phyloP scores from a whole-genome alignment of 2,797 vertebrate genomes.

The Notoglanidium macrostoma region DNA sequence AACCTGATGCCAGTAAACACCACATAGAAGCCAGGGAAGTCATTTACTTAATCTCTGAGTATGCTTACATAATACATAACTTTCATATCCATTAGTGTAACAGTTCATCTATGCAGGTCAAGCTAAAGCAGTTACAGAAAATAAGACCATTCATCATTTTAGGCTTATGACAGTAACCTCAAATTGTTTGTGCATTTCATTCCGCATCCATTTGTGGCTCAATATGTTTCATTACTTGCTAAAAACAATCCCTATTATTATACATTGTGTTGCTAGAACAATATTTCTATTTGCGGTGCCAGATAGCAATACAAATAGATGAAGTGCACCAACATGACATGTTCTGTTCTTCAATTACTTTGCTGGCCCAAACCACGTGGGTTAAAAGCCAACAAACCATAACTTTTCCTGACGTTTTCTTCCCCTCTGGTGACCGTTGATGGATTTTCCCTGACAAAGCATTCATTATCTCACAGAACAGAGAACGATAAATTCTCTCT shows the following conservation, averaged over 20 bases:
- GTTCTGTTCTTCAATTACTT: conserved; percentile 92
- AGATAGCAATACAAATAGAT: conserved; percentile 84
- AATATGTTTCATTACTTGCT: conserved; percentile 43
- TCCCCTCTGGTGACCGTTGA: conserved; percentile 87
- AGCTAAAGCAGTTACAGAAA: conserved; percentile 26
- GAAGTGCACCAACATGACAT: conserved; percentile 85
- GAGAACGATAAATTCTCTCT: conserved; percentile 79
- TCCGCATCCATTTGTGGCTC: conserved; percentile 33
- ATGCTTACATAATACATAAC: conserved; percentile 54
- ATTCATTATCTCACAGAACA: conserved; percentile 87
- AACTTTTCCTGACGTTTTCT: conserved; percentile 89
- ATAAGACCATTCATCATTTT: conserved; percentile 43
- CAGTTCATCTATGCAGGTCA: conserved; percentile 10
- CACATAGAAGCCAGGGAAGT: background rate
- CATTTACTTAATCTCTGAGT: conserved; percentile 38
- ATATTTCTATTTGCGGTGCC: conserved; percentile 83
- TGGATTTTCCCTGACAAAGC: conserved; percentile 86
- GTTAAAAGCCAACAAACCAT: conserved; percentile 92
- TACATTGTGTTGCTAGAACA: conserved; percentile 73
- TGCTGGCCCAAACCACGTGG: conserved; percentile 84
- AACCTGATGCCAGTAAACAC: background rate
- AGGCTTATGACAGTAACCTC: background rate
- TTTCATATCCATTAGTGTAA: conserved; percentile 44
- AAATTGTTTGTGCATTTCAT: conserved; percentile 36
- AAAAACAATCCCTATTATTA: conserved; percentile 59